Base-by-base conservation (phyloP, 1,140 invertebrate genomes). In the Drosophila sulfurigaster region DNA sequence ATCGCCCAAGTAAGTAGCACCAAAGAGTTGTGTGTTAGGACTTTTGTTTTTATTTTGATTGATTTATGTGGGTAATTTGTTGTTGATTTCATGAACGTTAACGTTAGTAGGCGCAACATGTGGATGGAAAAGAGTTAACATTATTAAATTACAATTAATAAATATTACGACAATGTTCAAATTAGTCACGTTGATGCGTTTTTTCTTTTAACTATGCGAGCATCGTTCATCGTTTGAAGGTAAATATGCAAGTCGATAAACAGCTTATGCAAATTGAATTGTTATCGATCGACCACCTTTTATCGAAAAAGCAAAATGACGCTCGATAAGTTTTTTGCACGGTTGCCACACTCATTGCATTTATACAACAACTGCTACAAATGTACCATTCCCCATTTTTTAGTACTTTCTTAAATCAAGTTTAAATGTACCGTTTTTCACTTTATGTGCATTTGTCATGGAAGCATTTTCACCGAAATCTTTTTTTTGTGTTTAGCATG, bases 1-100 rank as follows among this genome's bases (percentile, higher is more conserved):
- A 43, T 92, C 88, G 63, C 81, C 91, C 75, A 91, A 57, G 58
- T 91, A 92, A 71, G 89, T 82, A 72, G 91, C 91, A 74, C 92
- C 92, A 81, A 92, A 92, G 58, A 92, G 79, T 75, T 88, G 91
- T 64, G 92, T 91, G 86, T 92, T 92, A 91, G 91, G 92, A 83
- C 92, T 92, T 75, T 38, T 2, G 8, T 8, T 38, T 8, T 70
- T 56, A 54, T 66, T 10, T 54, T 63, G 65, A 64, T 82, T 83
- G 73, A 67, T 59, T 75, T 65, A 49, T 70, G 54, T 58, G 49
- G 41, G 45, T 73, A 60, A 41, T 48, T 38, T 38, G 35, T 38
- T 75, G 67, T 78, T 65, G 71, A 41, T 67, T 20, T 20, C 3
- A 25, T 25, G 20, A 25, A 25, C 20, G 20, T 25, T 43, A 67